Evolutionary conservation across 2,113 vertebrate genomes (phyloP).

Genomic region (Apteryx mantelli): DNA sequence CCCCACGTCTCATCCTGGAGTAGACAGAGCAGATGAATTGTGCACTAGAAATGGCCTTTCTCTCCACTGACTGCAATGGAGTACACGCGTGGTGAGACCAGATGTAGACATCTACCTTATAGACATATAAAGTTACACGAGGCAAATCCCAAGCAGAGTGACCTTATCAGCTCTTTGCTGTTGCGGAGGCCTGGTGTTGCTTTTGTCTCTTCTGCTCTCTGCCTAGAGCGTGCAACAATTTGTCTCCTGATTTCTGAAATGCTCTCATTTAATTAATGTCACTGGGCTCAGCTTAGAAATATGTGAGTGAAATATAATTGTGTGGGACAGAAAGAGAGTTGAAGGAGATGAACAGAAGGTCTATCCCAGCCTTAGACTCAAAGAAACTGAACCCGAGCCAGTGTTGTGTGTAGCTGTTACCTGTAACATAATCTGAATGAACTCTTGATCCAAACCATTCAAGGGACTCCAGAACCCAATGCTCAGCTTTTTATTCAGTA

Average conservation of each 20-base stretch:
- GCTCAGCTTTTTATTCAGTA: slow-evolving; percentile 35
- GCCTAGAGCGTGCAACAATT: slow-evolving; percentile 24
- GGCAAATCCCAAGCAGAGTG: slow-evolving; percentile 8
- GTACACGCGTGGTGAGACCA: background rate
- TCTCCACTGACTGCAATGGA: background rate
- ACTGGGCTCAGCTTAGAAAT: background rate
- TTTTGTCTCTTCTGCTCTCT: background rate
- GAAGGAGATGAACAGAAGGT: background rate
- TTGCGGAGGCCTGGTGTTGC: background rate
- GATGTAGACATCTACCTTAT: slow-evolving; percentile 8
- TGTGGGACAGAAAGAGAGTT: background rate
- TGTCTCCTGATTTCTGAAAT: slow-evolving; percentile 50
- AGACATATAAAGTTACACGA: slow-evolving; percentile 10
- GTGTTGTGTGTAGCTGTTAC: slow-evolving; percentile 1
- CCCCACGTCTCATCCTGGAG: background rate
- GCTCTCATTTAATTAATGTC: slow-evolving; percentile 61
- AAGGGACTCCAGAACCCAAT: slow-evolving; percentile 10
- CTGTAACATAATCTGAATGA: slow-evolving; percentile 8
- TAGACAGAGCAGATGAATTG: background rate
- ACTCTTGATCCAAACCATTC: slow-evolving; percentile 13
- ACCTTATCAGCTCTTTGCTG: slow-evolving; percentile 21
- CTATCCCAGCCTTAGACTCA: background rate
- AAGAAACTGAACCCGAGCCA: slow-evolving; percentile 21
- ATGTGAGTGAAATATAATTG: slow-evolving; percentile 53
- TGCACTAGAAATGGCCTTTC: background rate